Evolutionary conservation across 2,888 invertebrate genomes (phyloP).

Genomic region (Mesopsocus fuscifrons): DNA sequence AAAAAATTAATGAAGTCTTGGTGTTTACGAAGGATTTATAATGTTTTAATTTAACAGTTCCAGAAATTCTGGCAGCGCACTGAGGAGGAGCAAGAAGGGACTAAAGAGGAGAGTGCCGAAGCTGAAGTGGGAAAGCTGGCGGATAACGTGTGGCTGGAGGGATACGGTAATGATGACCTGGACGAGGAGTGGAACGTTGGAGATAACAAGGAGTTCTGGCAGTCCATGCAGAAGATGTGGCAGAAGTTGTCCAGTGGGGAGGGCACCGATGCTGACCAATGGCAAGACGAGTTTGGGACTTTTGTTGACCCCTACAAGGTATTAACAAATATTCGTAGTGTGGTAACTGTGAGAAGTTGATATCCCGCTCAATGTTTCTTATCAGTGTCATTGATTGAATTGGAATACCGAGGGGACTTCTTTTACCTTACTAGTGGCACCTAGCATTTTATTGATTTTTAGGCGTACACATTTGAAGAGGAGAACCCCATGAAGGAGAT

Average conservation of each 20-base stretch:
- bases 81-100: not conserved
- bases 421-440: too few relatives aligned
- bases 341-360: too few relatives aligned
- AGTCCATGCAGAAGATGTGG: not conserved
- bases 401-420: too few relatives aligned
- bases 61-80: not conserved
- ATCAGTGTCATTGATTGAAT: too few relatives aligned
- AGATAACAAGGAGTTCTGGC: not conserved
- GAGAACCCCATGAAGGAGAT: constrained; percentile 70
- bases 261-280: not conserved
- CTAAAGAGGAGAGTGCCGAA: not conserved
- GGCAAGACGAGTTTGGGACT: constrained; percentile 26
- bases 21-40: too few relatives aligned
- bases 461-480: constrained; percentile 61
- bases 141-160: not conserved
- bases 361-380: too few relatives aligned
- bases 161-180: not conserved
- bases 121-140: not conserved
- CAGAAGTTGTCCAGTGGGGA: not conserved
- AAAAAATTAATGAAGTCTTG: too few relatives aligned
- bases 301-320: constrained; percentile 42
- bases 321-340: constrained; percentile 11
- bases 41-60: too few relatives aligned
- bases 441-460: constrained; percentile 15
- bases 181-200: not conserved